phyloP scores from a whole-genome alignment of 2,797 vertebrate species.

The Pantherophis alleghaniensis region DNA sequence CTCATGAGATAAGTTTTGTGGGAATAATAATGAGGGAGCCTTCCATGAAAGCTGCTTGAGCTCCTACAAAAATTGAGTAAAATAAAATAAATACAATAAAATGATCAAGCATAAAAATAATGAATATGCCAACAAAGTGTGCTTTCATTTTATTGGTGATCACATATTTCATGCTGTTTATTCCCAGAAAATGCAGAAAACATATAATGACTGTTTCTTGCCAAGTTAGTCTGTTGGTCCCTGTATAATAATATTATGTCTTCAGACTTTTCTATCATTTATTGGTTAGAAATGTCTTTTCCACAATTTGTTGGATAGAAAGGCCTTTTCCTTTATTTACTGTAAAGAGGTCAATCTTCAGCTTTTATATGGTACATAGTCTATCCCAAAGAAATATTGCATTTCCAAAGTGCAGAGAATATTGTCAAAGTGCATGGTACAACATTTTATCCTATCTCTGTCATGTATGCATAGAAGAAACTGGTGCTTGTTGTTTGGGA shows the following conservation, averaged over 20 bases:
- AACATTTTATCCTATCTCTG: neutral
- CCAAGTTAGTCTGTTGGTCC: neutral
- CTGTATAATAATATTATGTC: neutral
- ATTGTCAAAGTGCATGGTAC: neutral
- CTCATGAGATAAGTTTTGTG: too few relatives aligned
- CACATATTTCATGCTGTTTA: neutral
- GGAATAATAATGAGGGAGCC: too few relatives aligned
- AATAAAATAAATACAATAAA: neutral
- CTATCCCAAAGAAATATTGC: neutral
- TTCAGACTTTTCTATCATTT: neutral
- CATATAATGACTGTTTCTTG: neutral
- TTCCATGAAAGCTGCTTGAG: too few relatives aligned
- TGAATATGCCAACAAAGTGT: too few relatives aligned
- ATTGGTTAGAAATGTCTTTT: neutral
- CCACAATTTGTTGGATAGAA: too few relatives aligned
- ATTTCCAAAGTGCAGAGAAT: neutral
- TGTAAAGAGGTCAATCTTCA: neutral
- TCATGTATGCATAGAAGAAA: neutral
- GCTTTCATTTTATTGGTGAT: neutral
- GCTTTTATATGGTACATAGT: neutral
- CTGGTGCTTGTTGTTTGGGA: neutral
- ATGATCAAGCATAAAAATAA: neutral
- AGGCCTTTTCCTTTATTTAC: too few relatives aligned
- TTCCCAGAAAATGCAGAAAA: neutral
- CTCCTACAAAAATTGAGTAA: too few relatives aligned